phyloP scores from a whole-genome alignment of 2,888 invertebrate species.

The Hoplodrina blanda region DNA sequence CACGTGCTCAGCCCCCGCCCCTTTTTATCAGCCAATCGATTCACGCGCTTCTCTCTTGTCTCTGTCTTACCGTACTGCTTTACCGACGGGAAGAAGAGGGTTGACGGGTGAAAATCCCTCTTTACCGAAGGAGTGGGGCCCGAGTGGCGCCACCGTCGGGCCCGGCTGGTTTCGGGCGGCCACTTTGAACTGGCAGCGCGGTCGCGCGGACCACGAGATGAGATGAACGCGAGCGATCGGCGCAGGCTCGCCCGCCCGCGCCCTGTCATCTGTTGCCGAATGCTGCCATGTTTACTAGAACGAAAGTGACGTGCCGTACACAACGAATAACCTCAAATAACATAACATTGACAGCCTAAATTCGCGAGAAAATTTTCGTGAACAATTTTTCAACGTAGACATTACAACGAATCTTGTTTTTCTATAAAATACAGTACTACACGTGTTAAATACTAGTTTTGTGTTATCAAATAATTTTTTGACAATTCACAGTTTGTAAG shows the following conservation, averaged over 20 bases:
- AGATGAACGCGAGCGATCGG: conserved; percentile 83
- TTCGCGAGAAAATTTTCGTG: conserved; percentile 69
- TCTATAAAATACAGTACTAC: conserved; percentile 58
- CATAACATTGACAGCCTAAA: conserved; percentile 75
- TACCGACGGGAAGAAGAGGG: conserved; percentile 81
- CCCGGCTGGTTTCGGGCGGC: conserved; percentile 65
- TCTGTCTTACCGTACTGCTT: conserved; percentile 81
- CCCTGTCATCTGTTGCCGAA: conserved; percentile 89
- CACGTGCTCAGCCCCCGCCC: conserved; percentile 88
- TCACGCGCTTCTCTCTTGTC: conserved; percentile 78
- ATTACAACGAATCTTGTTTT: conserved; percentile 81
- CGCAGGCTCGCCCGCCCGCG: conserved; percentile 88
- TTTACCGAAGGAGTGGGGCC: conserved; percentile 69
- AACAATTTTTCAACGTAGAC: conserved; percentile 70
- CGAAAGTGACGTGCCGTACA: conserved; percentile 87
- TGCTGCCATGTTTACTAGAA: conserved; percentile 89
- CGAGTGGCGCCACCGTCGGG: conserved; percentile 80
- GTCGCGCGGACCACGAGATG: conserved; percentile 79
- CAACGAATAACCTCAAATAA: conserved; percentile 89
- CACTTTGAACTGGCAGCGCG: conserved; percentile 79
- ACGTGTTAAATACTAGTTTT: conserved; percentile 54
- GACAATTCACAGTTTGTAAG: conserved; percentile 42
- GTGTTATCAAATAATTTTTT: conserved; percentile 53
- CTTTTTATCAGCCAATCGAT: conserved; percentile 87
- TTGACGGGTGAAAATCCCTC: conserved; percentile 70